Evolutionary conservation across 1,140 invertebrate species (phyloP).

Genomic region (Nylanderia fulva): DNA sequence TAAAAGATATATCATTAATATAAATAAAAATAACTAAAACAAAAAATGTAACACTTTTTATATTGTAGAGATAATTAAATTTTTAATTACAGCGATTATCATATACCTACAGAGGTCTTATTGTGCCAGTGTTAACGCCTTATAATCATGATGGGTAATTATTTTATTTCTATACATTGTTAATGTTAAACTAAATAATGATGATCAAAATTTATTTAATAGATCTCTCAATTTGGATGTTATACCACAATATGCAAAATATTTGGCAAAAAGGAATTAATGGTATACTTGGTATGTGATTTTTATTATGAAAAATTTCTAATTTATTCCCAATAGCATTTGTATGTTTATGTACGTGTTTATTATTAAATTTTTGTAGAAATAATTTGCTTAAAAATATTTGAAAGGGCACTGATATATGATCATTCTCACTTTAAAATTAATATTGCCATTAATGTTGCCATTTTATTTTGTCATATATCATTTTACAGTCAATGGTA

Average conservation of each 20-base stretch:
- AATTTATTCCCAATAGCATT: not conserved
- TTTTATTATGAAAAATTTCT: not conserved
- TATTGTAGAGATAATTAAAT: not conserved
- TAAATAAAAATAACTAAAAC: constrained; percentile 1
- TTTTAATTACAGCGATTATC: constrained; percentile 51
- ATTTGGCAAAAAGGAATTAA: constrained; percentile 87
- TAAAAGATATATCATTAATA: not conserved
- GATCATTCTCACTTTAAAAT: not conserved
- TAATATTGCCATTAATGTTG: not conserved
- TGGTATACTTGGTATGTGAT: constrained; percentile 88
- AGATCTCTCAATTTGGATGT: constrained; percentile 86
- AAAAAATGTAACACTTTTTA: not conserved
- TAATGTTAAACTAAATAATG: constrained; percentile 1
- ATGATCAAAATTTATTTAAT: constrained; percentile 56
- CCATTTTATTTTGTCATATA: not conserved
- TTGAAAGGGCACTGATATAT: not conserved
- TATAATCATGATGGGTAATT: constrained; percentile 87
- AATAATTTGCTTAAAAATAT: not conserved
- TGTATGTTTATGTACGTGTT: not conserved
- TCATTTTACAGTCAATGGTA: constrained; percentile 90
- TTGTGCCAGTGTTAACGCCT: constrained; percentile 90
- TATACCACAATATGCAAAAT: constrained; percentile 89
- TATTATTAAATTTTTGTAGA: not conserved
- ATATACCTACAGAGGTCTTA: constrained; percentile 86
- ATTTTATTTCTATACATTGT: not conserved